Evolutionary conservation across 2,113 vertebrate genomes (phyloP), one percentile per base, ranked within the genome.

Genomic region (Empidonax traillii): DNA sequence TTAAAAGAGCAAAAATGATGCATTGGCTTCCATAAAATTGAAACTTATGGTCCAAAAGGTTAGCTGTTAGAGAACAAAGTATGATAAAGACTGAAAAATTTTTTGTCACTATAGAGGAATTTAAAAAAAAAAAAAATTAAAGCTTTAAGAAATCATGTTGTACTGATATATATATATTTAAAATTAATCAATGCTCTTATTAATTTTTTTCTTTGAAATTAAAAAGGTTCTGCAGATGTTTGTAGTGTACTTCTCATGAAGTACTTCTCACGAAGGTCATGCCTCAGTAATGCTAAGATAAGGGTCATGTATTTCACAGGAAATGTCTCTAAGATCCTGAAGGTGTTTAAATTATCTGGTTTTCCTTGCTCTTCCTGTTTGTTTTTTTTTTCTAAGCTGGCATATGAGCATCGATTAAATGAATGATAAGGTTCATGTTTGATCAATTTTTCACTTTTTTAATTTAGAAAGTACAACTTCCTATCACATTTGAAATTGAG

Each of bases 381-480:
- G 25, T 92, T 90, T 79, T 95, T 27, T 58, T 41, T 93, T 93
- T 63, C 28, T 30, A 44, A 68, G 59, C 7, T 87, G 91, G 68
- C 44, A 87, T 89, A 73, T 81, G 39, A 94, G 12, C 78, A 94
- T 78, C 7, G 66, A 97, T 98, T 98, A 97, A 97, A 97, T 89
- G 66, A 97, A 93, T 81, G 55, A 95, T 95, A 95, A 96, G 46
- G 81, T 89, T 73, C 84, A 92, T 85, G 91, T 97, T 88, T 88
- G 85, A 98, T 97, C 2, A 7, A 93, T 96, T 96, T 97, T 96
- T 94, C 91, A 90, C 81, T 61, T 96, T 95, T 98, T 97, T 97
- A 97, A 97, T 98, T 98, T 97, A 96, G 92, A 93, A 94, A 79
- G 85, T 96, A 96, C 96, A 98, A 97, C 73, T 96, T 97, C 93